Evolutionary conservation across 2,888 invertebrate genomes (phyloP), one percentile per base, ranked within the genome.

Genomic region (Diarsia dahlii): DNA sequence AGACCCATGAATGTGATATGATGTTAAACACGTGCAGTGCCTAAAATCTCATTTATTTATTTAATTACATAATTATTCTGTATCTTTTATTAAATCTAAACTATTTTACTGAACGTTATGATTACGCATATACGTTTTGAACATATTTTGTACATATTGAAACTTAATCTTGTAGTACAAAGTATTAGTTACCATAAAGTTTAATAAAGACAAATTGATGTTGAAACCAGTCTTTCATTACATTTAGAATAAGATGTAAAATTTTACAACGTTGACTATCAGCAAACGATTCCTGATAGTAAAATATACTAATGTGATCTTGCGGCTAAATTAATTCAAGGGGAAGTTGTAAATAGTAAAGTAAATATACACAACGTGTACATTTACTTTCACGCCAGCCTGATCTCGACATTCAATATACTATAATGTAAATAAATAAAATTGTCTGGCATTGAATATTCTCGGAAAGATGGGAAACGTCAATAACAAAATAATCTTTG

Each of bases 171-270:
- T 93, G 95, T 96, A 95, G 96, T 95, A 96, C 95, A 95, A 95
- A 95, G 88, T 91, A 94, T 94, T 95, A 95, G 93, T 94, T 94
- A 94, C 91, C 88, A 89, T 93, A 94, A 95, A 93, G 89, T 92
- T 94, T 92, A 96, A 96, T 96, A 96, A 96, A 96, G 96, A 96
- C 96, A 95, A 93, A 93, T 96, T 93, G 95, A 95, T 96, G 96
- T 96, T 96, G 89, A 85, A 80, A 65, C 63, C 45, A 71, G 81
- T 56, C 15, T 87, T 84, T 88, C 34, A 83, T 87, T 88, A 1
- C 18, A 73, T 81, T 68, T 71, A 23, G 13, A 70, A 80, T 64
- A 83, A 76, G 67, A 65, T 54, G 64, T 74, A 62, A 63, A 63
- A 72, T 60, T 72, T 81, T 69, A 81, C 18, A 48, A 23, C 48